phyloP scores from a whole-genome alignment of 2,113 vertebrate genomes.

The Xiphophorus hellerii region DNA sequence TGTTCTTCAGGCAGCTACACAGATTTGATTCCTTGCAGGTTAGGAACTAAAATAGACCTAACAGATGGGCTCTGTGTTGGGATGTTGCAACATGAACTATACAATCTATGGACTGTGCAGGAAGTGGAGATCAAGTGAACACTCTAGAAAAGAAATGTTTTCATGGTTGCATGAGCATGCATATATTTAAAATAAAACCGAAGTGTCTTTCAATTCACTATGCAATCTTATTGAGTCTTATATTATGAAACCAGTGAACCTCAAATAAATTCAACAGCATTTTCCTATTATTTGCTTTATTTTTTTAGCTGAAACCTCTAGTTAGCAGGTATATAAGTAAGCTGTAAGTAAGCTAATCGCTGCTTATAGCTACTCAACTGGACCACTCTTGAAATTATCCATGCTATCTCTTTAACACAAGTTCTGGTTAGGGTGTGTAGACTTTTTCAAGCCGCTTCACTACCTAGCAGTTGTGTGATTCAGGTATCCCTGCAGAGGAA shows the following conservation, averaged over 20 bases:
- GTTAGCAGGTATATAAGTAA: not conserved
- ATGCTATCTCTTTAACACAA: not conserved
- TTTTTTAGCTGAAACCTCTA: not conserved
- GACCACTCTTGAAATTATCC: too few species aligned
- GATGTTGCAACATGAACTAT: not conserved
- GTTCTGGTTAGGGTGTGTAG: not conserved
- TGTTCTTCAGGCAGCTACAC: not conserved
- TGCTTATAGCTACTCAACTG: too few species aligned
- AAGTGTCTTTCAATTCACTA: not conserved
- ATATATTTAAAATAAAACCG: not conserved
- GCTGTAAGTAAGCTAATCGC: too few species aligned
- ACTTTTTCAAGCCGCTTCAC: not conserved
- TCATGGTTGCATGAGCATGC: not conserved
- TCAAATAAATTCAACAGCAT: not conserved
- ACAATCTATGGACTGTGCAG: not conserved
- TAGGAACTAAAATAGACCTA: too few species aligned
- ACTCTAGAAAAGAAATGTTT: not conserved
- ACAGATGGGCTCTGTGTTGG: not conserved
- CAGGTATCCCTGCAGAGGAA: slow-evolving; percentile 62
- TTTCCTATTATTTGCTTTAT: too few species aligned
- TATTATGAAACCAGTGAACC: not conserved
- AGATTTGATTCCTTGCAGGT: not conserved
- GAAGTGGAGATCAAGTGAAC: not conserved
- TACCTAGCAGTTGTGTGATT: slow-evolving; percentile 5
- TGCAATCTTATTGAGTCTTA: not conserved